These are phyloP conservation scores for Neotoma lepida DNA, from an alignment of 2,113 vertebrate genomes.

Conservation along the genomic window DNA sequence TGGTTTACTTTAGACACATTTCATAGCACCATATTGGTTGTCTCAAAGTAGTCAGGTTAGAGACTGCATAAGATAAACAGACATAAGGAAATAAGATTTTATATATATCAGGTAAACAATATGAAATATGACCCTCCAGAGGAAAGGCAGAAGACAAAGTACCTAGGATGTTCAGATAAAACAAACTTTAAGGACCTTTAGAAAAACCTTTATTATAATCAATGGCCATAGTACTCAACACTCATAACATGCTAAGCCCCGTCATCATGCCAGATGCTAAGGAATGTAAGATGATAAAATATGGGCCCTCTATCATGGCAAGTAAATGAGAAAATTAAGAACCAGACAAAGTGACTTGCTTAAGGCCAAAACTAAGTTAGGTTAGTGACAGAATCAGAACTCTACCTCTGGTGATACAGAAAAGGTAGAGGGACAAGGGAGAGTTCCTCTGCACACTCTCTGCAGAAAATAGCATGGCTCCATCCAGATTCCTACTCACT, in stretches of 20 bases:
- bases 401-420: neutral
- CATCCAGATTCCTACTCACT: neutral
- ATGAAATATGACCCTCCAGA: neutral
- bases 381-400: neutral
- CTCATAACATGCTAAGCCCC: neutral
- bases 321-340: slow-evolving; percentile 23
- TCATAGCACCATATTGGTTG: neutral
- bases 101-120: neutral
- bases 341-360: slow-evolving; percentile 36
- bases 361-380: slow-evolving; percentile 35
- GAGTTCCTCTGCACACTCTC: neutral
- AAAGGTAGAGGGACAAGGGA: neutral
- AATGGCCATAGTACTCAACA: neutral
- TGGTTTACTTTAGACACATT: slow-evolving; percentile 39
- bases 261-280: slow-evolving; percentile 26
- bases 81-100: neutral
- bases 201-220: neutral
- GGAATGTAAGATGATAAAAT: slow-evolving; percentile 24
- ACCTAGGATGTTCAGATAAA: slow-evolving; percentile 34
- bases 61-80: neutral
- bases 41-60: slow-evolving; percentile 21
- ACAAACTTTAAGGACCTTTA: neutral
- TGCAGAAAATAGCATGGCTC: neutral
- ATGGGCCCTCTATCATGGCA: neutral
- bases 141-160: neutral